phyloP scores from a whole-genome alignment of 1,140 invertebrate species.

The Megalonaias nervosa region DNA sequence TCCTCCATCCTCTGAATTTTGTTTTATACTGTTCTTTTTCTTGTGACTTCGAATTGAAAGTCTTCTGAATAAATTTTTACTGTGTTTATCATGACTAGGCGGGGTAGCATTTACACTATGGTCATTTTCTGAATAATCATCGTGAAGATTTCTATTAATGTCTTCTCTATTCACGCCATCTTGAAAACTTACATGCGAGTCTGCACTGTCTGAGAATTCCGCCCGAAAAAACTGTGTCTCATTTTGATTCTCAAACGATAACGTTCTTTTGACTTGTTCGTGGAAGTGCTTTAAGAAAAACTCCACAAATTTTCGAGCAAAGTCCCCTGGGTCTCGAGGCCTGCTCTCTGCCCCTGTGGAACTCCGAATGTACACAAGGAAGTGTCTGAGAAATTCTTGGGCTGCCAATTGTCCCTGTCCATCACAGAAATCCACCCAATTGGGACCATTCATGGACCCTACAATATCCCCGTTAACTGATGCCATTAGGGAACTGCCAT shows the following conservation, averaged over 20 bases:
- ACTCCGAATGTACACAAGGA: constrained; percentile 83
- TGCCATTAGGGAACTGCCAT: constrained; percentile 39
- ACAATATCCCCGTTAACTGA: constrained; percentile 50
- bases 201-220: not conserved
- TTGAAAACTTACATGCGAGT: constrained; percentile 11
- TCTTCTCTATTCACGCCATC: constrained; percentile 50
- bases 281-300: constrained; percentile 78
- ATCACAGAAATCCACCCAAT: constrained; percentile 85
- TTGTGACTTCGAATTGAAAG: constrained; percentile 82
- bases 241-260: constrained; percentile 32
- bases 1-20: constrained; percentile 91
- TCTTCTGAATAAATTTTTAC: constrained; percentile 85
- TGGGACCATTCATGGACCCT: constrained; percentile 32
- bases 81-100: constrained; percentile 72
- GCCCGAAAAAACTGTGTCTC: constrained; percentile 6
- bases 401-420: constrained; percentile 87
- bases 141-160: constrained; percentile 65
- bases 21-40: constrained; percentile 91
- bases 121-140: constrained; percentile 80
- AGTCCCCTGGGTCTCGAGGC: constrained; percentile 75
- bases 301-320: constrained; percentile 87
- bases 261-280: constrained; percentile 52
- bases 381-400: constrained; percentile 88
- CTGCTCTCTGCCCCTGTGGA: constrained; percentile 78
- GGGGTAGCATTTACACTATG: constrained; percentile 27